These are phyloP conservation scores for Seladonia tumulorum DNA, from an alignment of 2,888 invertebrate species.

Conservation along the genomic window DNA sequence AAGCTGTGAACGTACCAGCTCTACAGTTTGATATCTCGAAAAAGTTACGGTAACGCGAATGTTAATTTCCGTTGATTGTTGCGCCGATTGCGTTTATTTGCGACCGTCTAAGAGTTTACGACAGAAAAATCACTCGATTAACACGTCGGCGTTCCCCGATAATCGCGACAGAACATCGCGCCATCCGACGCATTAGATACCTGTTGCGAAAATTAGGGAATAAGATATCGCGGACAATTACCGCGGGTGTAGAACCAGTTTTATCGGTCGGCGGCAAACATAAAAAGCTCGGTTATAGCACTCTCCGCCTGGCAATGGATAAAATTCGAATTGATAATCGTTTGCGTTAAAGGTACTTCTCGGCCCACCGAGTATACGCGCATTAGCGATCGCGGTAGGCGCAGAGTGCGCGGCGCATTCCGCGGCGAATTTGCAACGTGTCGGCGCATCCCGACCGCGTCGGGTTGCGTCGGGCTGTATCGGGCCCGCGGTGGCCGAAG, in stretches of 20 bases:
- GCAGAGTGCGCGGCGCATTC: slow-evolving; percentile 37
- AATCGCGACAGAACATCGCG: background rate
- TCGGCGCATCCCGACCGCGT: slow-evolving; percentile 41
- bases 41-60: too few species aligned
- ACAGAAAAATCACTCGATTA: background rate
- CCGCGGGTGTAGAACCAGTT: background rate
- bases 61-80: too few species aligned
- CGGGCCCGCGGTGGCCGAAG: slow-evolving; percentile 21
- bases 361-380: slow-evolving; percentile 12
- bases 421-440: slow-evolving; percentile 65
- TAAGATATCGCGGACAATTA: background rate
- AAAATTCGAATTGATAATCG: background rate
- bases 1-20: too few species aligned
- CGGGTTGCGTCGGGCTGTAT: background rate
- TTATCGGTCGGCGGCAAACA: background rate
- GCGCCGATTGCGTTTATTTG: too few species aligned
- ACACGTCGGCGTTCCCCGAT: background rate
- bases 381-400: slow-evolving; percentile 30
- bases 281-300: background rate
- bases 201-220: background rate
- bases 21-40: too few species aligned
- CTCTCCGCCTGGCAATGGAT: background rate
- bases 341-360: slow-evolving; percentile 1
- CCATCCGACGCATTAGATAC: background rate
- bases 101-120: background rate